Base-by-base conservation (phyloP, 2,113 vertebrate species). In the Rynchops niger region DNA sequence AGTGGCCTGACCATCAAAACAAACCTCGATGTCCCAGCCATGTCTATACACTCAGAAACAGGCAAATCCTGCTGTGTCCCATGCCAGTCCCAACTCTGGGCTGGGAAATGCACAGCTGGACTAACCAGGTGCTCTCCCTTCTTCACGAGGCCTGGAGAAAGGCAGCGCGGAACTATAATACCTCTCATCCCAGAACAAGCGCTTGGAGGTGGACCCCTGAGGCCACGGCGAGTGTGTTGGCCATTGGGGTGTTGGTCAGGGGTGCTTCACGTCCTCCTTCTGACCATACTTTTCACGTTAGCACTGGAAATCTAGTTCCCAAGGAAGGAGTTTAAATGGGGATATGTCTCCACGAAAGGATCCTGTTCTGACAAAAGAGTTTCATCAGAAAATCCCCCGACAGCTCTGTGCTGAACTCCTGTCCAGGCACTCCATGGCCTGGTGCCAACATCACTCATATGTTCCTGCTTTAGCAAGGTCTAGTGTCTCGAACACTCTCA, bases 391-490 rank as follows among this genome's bases (percentile, higher is more conserved):
- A 91, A 90, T 38, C 58, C 58, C 52, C 61, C 59, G 77, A 21
- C 25, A 49, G 56, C 40, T 90, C 58, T 58, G 40, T 49, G 21
- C 56, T 90, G 14, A 73, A 56, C 40, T 89, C n/a, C 71, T 78
- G n/a, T 66, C 38, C 90, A 86, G 58, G 79, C 7, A 0, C n/a
- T 86, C 42, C 8, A 2, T 88, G 88, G 86, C 76, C 86, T 74
- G n/a, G 12, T 0, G 29, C 90, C 94, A 92, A 6, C 34, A 86
- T 47, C 76, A 47, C 47, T 90, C 90, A 76, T 47, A 36, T 71
- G 69, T 93, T 90, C 65, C 30, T 86, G 50, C 47, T 95, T 96
- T 86, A 92, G 50, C 59, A 71, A 78, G 82, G 50, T 79, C 90
- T 67, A 29, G 47, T 55, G 47, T 80, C 90, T 86, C 3, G 0